Percentiles rank a stretch among this genome's conserved stretches.
Conservation (phyloP, 1,140 invertebrate genomes). For the Meloidogyne exigua region DNA sequence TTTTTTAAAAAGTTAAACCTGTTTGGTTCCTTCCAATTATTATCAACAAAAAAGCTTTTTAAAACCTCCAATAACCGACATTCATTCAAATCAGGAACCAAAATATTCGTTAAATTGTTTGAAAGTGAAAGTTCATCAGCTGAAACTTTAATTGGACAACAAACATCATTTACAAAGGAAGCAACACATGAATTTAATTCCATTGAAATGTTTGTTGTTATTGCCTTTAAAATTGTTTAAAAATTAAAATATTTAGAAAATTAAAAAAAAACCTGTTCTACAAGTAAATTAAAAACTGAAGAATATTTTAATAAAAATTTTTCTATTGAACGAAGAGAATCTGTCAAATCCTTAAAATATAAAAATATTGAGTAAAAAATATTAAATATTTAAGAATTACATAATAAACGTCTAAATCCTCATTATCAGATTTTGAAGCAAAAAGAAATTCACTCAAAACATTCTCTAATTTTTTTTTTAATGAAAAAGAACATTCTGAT, state of each 20-base stretch:
- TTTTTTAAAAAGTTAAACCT: neutral
- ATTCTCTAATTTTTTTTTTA: conserved; percentile 14
- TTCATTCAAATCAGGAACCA: conserved; percentile 15
- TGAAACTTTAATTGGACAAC: neutral
- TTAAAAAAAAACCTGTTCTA: conserved; percentile 12
- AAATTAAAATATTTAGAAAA: neutral
- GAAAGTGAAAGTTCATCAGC: conserved; percentile 1
- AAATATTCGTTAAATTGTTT: neutral
- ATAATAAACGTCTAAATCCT: conserved; percentile 19
- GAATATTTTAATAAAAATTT: conserved; percentile 19
- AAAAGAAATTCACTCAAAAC: conserved; percentile 9
- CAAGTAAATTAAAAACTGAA: conserved; percentile 3
- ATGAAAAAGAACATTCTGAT: neutral
- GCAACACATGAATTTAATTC: neutral
- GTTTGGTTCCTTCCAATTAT: neutral
- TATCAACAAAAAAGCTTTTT: conserved; percentile 9
- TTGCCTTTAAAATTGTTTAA: neutral
- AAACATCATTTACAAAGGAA: neutral
- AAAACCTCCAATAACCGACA: conserved; percentile 11
- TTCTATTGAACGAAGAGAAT: conserved; percentile 13
- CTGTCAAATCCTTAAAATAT: conserved; percentile 1
- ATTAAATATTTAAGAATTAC: neutral
- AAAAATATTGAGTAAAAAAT: neutral
- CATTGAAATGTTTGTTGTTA: neutral
- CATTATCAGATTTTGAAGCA: conserved; percentile 7